phyloP scores from a whole-genome alignment of 2,113 vertebrate genomes.

The Sardina pilchardus region DNA sequence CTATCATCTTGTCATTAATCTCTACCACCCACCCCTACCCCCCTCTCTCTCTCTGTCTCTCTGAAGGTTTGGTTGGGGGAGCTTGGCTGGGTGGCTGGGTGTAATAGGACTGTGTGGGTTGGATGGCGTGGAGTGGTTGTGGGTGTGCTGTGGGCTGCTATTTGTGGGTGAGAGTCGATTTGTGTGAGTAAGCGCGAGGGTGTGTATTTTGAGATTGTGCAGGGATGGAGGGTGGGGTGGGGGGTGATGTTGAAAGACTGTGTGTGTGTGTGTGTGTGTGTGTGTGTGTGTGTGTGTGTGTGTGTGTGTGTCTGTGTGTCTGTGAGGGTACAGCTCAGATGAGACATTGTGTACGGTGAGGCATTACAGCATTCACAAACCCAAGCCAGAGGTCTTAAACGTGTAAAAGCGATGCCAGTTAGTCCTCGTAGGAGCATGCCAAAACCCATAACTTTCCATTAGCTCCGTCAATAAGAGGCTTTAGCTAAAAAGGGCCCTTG shows the following conservation, averaged over 20 bases:
- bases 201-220: not conserved
- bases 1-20: not conserved
- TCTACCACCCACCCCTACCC: not conserved
- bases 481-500: slow-evolving; percentile 28
- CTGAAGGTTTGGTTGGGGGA: not conserved
- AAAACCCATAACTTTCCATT: slow-evolving; percentile 47
- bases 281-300: not conserved
- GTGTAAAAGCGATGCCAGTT: not conserved
- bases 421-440: slow-evolving; percentile 6
- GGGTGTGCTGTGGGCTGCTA: not conserved
- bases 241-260: not conserved
- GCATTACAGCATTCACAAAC: not conserved
- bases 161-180: not conserved
- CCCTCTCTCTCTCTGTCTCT: not conserved
- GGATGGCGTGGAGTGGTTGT: not conserved
- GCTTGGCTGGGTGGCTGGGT: slow-evolving; percentile 3
- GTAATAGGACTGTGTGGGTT: not conserved
- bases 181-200: not conserved
- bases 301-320: not conserved
- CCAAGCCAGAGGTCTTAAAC: slow-evolving; percentile 33
- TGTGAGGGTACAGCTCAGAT: slow-evolving; percentile 4
- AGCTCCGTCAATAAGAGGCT: slow-evolving; percentile 13
- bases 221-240: not conserved
- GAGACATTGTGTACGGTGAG: slow-evolving; percentile 9
- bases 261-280: not conserved